These are phyloP conservation scores for Tetranychus urticae DNA, from an alignment of 1,140 invertebrate genomes.

Conservation along the genomic window DNA sequence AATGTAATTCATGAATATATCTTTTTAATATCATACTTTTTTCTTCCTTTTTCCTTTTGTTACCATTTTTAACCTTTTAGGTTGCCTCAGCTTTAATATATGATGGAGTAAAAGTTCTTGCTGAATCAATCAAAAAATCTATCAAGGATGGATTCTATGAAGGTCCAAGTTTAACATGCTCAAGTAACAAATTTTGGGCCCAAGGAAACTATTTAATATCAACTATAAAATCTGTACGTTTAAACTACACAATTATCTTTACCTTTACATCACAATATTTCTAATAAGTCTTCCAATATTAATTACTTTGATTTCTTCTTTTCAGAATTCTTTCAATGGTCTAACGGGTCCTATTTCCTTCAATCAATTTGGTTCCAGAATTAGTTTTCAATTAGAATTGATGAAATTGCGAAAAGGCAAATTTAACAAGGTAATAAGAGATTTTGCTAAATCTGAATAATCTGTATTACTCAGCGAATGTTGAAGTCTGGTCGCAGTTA, in stretches of 20 bases:
- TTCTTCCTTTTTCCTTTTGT: too few relatives aligned
- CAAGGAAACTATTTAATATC: background rate
- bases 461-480: too few relatives aligned
- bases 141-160: constrained; percentile 32
- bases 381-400: constrained; percentile 38
- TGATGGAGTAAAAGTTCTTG: constrained; percentile 17
- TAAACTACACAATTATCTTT: background rate
- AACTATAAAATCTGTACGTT: background rate
- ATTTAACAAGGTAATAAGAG: background rate
- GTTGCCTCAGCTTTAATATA: constrained; percentile 19
- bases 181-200: background rate
- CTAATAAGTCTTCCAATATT: background rate
- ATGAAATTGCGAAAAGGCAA: background rate
- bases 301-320: background rate
- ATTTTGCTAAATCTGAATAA: background rate
- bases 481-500: background rate
- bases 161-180: background rate
- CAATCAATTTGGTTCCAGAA: constrained; percentile 53
- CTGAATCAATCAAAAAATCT: constrained; percentile 26
- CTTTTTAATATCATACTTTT: too few relatives aligned
- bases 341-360: constrained; percentile 71
- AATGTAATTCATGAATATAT: too few relatives aligned
- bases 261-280: background rate
- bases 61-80: too few relatives aligned
- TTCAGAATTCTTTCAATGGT: constrained; percentile 23